These are phyloP conservation scores for Mycetomoellerius zeteki DNA, from an alignment of 1,140 invertebrate genomes.

Conservation along the genomic window DNA sequence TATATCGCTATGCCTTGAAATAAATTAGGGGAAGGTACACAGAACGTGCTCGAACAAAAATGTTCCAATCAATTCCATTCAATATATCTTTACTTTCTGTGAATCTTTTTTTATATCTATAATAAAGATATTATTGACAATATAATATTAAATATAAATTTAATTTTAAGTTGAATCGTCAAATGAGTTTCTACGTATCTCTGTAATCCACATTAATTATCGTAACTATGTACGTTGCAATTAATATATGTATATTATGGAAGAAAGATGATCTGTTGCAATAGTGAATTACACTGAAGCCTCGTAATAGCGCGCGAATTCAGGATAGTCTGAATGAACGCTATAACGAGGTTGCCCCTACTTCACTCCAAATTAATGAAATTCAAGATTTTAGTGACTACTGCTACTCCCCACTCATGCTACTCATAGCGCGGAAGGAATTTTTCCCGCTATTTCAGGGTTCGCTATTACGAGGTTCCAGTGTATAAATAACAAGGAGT, in stretches of 20 bases:
- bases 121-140: background rate
- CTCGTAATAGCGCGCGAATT: too few species aligned
- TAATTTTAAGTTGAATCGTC: constrained; percentile 8
- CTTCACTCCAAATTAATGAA: too few species aligned
- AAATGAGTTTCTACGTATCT: background rate
- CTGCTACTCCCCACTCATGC: too few species aligned
- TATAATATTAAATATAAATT: background rate
- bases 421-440: too few species aligned
- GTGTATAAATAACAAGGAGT: too few species aligned
- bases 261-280: background rate
- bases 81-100: background rate
- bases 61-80: background rate
- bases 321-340: too few species aligned
- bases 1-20: background rate
- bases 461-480: too few species aligned
- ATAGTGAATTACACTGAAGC: background rate
- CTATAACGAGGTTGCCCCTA: too few species aligned
- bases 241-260: constrained; percentile 14
- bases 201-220: background rate
- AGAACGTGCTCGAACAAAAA: background rate
- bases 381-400: too few species aligned
- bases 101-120: background rate
- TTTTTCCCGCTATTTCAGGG: too few species aligned
- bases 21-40: background rate
- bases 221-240: background rate